Percentiles rank a stretch among this genome's conserved stretches.
These are phyloP conservation scores for Poecilia wingei DNA, from an alignment of 2,797 vertebrate species.

Conservation along the genomic window DNA sequence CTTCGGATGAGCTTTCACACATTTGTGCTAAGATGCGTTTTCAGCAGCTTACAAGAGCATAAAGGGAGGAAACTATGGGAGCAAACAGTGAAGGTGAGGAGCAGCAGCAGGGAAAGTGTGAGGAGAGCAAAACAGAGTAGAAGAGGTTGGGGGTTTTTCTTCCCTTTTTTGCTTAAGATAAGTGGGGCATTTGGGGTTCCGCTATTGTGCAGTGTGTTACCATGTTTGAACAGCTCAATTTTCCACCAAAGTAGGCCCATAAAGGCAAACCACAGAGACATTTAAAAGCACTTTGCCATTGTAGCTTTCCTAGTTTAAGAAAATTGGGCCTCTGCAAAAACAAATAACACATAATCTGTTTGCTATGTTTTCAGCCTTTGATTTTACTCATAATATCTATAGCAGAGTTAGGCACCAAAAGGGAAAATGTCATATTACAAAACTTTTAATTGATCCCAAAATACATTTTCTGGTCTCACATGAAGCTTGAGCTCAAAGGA, in stretches of 20 bases:
- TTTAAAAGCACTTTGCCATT: constrained; percentile 51
- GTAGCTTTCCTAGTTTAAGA: constrained; percentile 26
- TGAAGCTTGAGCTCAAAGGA: constrained; percentile 9
- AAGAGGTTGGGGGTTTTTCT: constrained; percentile 26
- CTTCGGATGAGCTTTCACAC: constrained; percentile 60
- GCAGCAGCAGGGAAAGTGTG: constrained; percentile 41
- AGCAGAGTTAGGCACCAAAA: constrained; percentile 22
- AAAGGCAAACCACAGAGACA: constrained; percentile 35
- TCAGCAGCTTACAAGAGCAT: constrained; percentile 53
- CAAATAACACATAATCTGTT: constrained; percentile 45
- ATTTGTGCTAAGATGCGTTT: constrained; percentile 50
- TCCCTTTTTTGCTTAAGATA: constrained; percentile 46
- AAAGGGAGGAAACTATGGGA: constrained; percentile 33
- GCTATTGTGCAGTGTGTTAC: constrained; percentile 53
- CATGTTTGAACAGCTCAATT: constrained; percentile 59
- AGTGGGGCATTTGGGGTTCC: constrained; percentile 51
- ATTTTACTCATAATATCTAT: constrained; percentile 32
- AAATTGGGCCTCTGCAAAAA: constrained; percentile 44
- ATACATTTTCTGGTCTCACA: constrained; percentile 9
- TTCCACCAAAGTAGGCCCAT: constrained; percentile 58
- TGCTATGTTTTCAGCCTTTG: constrained; percentile 38
- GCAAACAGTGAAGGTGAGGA: constrained; percentile 34
- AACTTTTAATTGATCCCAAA: constrained; percentile 22
- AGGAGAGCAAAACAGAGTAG: not conserved
- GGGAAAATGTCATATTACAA: constrained; percentile 19